Conservation (phyloP, 2,797 vertebrate species). For the Lepus townsendii region DNA sequence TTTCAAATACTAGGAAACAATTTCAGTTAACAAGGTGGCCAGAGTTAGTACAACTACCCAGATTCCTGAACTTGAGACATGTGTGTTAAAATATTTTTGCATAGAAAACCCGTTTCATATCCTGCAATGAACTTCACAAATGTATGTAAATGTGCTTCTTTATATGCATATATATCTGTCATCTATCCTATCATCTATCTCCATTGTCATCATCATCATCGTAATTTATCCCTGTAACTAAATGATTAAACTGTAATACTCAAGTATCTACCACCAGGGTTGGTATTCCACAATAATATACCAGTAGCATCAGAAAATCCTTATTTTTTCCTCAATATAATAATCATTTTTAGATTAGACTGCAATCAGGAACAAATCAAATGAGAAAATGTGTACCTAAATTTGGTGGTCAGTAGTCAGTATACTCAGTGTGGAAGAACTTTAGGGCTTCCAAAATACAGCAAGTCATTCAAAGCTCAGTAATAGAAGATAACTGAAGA, state of each 20-base stretch:
- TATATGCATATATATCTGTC: background rate
- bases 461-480: background rate
- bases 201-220: too few species aligned
- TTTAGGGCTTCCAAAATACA: background rate
- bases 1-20: background rate
- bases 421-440: background rate
- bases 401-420: background rate
- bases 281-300: background rate
- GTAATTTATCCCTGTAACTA: background rate
- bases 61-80: background rate
- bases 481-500: slow-evolving; percentile 5
- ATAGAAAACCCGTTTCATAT: background rate
- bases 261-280: background rate
- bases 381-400: background rate
- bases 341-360: background rate
- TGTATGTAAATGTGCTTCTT: background rate
- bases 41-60: background rate
- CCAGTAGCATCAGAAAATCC: background rate
- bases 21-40: background rate
- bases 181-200: too few species aligned
- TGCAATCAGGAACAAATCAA: background rate
- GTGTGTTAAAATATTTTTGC: background rate
- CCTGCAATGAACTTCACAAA: background rate
- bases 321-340: background rate
- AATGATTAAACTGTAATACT: background rate